phyloP scores from a whole-genome alignment of 2,113 vertebrate species.

The Xiphophorus maculatus region DNA sequence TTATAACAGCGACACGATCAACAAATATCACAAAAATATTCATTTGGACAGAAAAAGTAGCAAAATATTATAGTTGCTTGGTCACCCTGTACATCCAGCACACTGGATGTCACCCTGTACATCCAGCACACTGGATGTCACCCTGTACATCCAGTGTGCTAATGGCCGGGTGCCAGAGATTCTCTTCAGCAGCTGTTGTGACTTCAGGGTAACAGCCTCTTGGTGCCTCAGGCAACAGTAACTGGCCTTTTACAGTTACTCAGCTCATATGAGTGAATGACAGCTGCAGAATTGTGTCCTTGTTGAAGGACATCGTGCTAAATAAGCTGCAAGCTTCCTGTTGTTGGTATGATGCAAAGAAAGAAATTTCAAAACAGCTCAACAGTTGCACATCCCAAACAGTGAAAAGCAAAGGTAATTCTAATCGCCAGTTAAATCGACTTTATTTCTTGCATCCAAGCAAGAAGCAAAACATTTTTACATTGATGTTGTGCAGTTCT shows the following conservation, averaged over 20 bases:
- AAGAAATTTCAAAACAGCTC: neutral
- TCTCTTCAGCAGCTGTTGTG: slow-evolving; percentile 30
- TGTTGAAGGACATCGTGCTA: neutral
- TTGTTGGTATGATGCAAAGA: neutral
- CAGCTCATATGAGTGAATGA: slow-evolving; percentile 34
- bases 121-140: too few relatives aligned
- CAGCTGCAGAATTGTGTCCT: slow-evolving; percentile 24
- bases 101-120: too few relatives aligned
- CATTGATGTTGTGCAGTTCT: neutral
- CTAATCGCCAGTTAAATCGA: slow-evolving; percentile 1
- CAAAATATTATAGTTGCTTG: neutral
- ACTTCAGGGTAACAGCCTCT: slow-evolving; percentile 19
- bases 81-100: neutral
- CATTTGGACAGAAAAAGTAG: neutral
- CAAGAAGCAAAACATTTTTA: slow-evolving; percentile 19
- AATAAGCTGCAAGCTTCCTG: neutral
- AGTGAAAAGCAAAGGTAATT: slow-evolving; percentile 4
- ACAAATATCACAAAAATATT: slow-evolving; percentile 6
- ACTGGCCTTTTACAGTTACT: slow-evolving; percentile 19
- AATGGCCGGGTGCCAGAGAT: neutral
- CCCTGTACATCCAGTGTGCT: neutral
- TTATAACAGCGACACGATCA: neutral
- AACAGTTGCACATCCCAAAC: slow-evolving; percentile 2
- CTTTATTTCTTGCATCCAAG: slow-evolving; percentile 6
- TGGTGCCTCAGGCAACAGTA: slow-evolving; percentile 24